A percentile compares a stretch with the other conserved stretches of the same genome.
Evolutionary conservation across 2,113 vertebrate species (phyloP).

Genomic region (Oryzias javanicus): DNA sequence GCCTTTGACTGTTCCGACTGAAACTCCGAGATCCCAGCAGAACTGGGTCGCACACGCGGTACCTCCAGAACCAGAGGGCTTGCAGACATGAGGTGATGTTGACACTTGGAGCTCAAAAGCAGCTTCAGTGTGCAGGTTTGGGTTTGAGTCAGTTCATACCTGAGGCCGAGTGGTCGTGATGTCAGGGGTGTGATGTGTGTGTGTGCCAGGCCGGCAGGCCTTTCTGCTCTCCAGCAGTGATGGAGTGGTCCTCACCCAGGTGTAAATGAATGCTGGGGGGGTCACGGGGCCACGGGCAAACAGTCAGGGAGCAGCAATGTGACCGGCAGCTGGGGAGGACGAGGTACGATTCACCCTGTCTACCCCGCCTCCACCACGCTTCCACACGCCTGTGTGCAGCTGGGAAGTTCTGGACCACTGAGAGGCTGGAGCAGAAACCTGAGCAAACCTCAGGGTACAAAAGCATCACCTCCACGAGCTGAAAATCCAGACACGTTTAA

Average conservation of each 20-base stretch:
- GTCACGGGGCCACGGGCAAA: slow-evolving; percentile 74
- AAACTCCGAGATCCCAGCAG: no score
- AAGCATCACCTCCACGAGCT: no score
- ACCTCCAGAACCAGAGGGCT: no score
- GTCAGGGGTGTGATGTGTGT: slow-evolving; percentile 52
- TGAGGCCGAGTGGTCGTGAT: slow-evolving; percentile 22
- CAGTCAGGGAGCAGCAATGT: slow-evolving; percentile 72
- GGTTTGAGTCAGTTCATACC: slow-evolving; percentile 5
- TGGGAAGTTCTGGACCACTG: neutral
- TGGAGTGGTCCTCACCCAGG: slow-evolving; percentile 74
- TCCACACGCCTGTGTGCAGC: no score
- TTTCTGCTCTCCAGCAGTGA: slow-evolving; percentile 51
- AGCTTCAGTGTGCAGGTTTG: neutral
- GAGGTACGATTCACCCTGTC: slow-evolving; percentile 42
- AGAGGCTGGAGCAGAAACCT: neutral
- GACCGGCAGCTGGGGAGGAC: slow-evolving; percentile 65
- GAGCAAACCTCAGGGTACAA: no score
- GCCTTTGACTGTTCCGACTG: no score
- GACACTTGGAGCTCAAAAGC: no score
- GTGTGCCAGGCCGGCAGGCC: slow-evolving; percentile 42
- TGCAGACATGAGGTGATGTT: no score
- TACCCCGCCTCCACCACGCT: no score
- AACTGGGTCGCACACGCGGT: no score
- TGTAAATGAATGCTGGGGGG: slow-evolving; percentile 74
- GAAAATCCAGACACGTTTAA: no score